Evolutionary conservation across 1,140 invertebrate species (phyloP).

Genomic region (Aethina tumida): DNA sequence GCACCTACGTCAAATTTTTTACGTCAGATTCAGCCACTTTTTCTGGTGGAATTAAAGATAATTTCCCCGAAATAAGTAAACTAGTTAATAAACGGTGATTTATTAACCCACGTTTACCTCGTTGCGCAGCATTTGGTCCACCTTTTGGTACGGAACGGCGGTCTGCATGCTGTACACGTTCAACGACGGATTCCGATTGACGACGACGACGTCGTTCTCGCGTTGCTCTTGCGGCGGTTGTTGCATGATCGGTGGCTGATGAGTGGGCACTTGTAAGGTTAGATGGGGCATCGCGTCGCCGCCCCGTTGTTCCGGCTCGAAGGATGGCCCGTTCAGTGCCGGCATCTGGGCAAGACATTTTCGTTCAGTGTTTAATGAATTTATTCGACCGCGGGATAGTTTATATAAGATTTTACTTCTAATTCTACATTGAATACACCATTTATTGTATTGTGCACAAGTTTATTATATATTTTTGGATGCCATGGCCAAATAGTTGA

Average conservation of each 20-base stretch:
- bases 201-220: slow-evolving; percentile 6
- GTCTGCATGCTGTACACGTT: slow-evolving; percentile 1
- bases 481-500: no score
- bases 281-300: slow-evolving; percentile 18
- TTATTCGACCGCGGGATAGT: neutral
- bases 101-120: no score
- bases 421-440: no score
- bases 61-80: no score
- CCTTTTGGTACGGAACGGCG: neutral
- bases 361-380: no score
- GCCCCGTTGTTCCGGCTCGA: neutral
- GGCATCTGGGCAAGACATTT: no score
- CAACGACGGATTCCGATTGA: slow-evolving; percentile 2
- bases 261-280: slow-evolving; percentile 8
- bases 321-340: neutral
- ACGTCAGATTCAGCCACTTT: slow-evolving; percentile 4
- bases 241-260: slow-evolving; percentile 6
- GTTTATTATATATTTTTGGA: no score
- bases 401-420: no score
- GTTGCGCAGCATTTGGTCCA: no score
- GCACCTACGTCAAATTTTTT: slow-evolving; percentile 8
- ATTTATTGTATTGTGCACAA: no score
- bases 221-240: neutral
- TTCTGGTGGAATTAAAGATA: no score
- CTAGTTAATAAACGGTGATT: no score